Base-by-base conservation (phyloP, 2,797 vertebrate genomes). In the Todus mexicanus region DNA sequence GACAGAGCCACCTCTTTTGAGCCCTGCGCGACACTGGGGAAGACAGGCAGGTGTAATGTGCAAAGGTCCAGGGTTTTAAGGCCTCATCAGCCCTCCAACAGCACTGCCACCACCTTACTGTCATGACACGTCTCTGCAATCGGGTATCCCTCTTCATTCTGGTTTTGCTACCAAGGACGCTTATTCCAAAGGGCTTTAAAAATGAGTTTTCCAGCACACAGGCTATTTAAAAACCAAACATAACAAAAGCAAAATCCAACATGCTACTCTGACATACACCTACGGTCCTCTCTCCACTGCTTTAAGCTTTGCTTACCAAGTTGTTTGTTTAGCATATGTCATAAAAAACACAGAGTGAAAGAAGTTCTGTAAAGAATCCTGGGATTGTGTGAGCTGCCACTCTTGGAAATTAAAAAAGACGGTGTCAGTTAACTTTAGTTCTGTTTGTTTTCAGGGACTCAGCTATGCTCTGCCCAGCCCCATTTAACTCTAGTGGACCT, bases 131-230 rank as follows among this genome's bases (percentile, higher is more conserved):
- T 33, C 86, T 84, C 63, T 23, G 37, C 48, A 43, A 56, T 70
- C 82, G 82, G 71, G 63, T 53, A 71, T 38, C 54, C 57, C 18
- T 47, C 77, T 78, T 89, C 38, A 71, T 50, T 20, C 79, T 59
- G 33, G 15, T 51, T 82, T 93, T 33, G 53, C 27, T 76, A 70
- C 53, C n/a, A 71, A 72, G 27, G 37, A 95, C 51, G 31, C 27
- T 81, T 54, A 84, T 90, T 86, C 57, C 43, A 90, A 93, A 91
- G 63, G 68, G 29, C 25, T 86, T 87, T 87, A 86, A 65, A n/a
- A 84, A 66, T 22, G 37, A 60, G 21, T 66, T 93, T 91, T 73
- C 53, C n/a, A 77, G 29, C 10, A 73, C 48, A 45, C 4, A 60
- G 60, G 3, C 31, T 27, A 29, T 38, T 43, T 56, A 42, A 83